These are phyloP conservation scores for Emmelina monodactyla DNA, from an alignment of 2,888 invertebrate genomes.

Conservation along the genomic window DNA sequence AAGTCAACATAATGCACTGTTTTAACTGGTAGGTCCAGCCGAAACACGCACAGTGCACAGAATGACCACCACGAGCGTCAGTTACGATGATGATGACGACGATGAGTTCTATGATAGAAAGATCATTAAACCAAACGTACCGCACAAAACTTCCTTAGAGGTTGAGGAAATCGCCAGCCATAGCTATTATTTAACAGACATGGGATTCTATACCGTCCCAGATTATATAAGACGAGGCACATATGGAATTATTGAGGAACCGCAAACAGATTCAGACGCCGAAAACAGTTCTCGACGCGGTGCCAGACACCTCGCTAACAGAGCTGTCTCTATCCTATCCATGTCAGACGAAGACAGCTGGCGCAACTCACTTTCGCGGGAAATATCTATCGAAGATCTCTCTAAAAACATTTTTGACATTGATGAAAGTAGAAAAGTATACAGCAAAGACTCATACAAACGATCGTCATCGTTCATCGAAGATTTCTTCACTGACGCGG, in stretches of 20 bases:
- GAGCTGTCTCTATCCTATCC: constrained; percentile 72
- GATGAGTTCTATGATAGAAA: constrained; percentile 49
- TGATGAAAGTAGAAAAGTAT: constrained; percentile 56
- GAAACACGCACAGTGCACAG: constrained; percentile 72
- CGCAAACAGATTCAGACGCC: constrained; percentile 58
- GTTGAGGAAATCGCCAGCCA: constrained; percentile 70
- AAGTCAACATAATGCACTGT: constrained; percentile 44
- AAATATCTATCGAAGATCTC: constrained; percentile 67
- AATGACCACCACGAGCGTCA: constrained; percentile 68
- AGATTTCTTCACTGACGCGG: constrained; percentile 45
- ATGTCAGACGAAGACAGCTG: constrained; percentile 69
- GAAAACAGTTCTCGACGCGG: constrained; percentile 42
- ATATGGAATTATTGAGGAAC: constrained; percentile 60
- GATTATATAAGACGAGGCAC: constrained; percentile 50
- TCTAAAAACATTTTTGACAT: constrained; percentile 60
- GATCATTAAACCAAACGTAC: constrained; percentile 50
- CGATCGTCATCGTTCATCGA: constrained; percentile 58
- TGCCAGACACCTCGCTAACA: constrained; percentile 36
- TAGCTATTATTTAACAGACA: constrained; percentile 64
- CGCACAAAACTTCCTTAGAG: constrained; percentile 61
- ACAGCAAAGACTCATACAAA: constrained; percentile 55
- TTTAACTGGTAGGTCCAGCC: constrained; percentile 70
- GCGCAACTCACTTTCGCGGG: constrained; percentile 62
- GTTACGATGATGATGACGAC: constrained; percentile 60
- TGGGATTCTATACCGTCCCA: constrained; percentile 51